Base-by-base conservation (phyloP, 2,797 vertebrate species). In the Rousettus madagascariensis region DNA sequence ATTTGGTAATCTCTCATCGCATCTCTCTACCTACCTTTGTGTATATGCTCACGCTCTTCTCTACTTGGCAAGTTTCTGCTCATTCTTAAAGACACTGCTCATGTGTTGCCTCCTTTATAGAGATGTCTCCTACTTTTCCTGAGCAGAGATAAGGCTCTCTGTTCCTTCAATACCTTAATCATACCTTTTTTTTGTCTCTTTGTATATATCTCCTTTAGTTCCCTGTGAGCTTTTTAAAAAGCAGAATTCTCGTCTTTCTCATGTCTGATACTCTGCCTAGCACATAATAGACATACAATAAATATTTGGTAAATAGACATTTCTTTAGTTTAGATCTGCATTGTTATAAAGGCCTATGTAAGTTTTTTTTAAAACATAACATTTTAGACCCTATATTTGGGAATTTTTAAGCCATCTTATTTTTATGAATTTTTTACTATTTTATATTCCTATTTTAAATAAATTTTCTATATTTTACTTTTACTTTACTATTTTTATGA, bases 381-480 rank as follows among this genome's bases (percentile, higher is more conserved):
- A 41, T 83, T 95, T 90, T 94, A 91, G 46, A 85, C 41, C 38
- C 30, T 24, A 74, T 75, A 82, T 92, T 69, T 51, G 95, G n/a
- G 68, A 69, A 83, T 38, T 75, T 95, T 95, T 66, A 78, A 95
- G 69, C 46, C 57, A n/a, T 79, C 22, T 55, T 80, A n/a, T 78
- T 97, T 94, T 90, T 79, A 13, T 82, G 68, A 88, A 10, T 94
- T 95, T 95, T 95, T 91, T 12, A n/a, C 43, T 49, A 11, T 75
- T 75, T 72, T 72, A 74, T 2, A 30, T 75, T 75, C 15, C n/a
- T 77, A 53, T 53, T 53, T 22, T 51, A 51, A 49, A 33, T 51
- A 51, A 33, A 7, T 75, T 33, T 49, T 51, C 51, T 11, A 36
- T 77, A 26, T 55, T 36, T 20, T 66, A 66, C 9, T 66, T 36